phyloP scores from a whole-genome alignment of 2,888 invertebrate species.

The Scaptomyza polygonia region DNA sequence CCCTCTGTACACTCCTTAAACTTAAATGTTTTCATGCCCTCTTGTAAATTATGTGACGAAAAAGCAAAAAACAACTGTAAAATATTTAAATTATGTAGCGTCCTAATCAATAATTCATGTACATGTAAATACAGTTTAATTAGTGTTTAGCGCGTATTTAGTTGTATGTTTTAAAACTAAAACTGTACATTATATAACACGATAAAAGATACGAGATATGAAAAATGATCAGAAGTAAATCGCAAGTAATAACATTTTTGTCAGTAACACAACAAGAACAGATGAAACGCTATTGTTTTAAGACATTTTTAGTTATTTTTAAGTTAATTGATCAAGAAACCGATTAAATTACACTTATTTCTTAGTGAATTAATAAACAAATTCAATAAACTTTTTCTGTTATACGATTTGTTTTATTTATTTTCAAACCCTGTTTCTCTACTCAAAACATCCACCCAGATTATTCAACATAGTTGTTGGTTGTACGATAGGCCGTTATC shows the following conservation, averaged over 20 bases:
- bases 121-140: constrained; percentile 73
- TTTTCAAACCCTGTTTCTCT: constrained; percentile 19
- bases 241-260: constrained; percentile 58
- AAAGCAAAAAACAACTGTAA: constrained; percentile 58
- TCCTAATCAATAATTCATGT: constrained; percentile 67
- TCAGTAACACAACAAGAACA: constrained; percentile 61
- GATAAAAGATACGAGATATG: constrained; percentile 61
- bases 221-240: constrained; percentile 48
- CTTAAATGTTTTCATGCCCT: constrained; percentile 68
- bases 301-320: constrained; percentile 80
- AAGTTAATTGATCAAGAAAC: constrained; percentile 76
- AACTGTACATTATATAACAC: constrained; percentile 76
- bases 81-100: constrained; percentile 77
- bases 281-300: constrained; percentile 72
- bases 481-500: constrained; percentile 49
- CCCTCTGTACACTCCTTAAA: constrained; percentile 64
- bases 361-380: constrained; percentile 69
- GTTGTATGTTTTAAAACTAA: constrained; percentile 79
- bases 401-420: constrained; percentile 48
- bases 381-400: constrained; percentile 69
- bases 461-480: constrained; percentile 50
- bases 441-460: constrained; percentile 17
- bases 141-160: constrained; percentile 78
- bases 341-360: constrained; percentile 75
- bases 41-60: constrained; percentile 73